These are phyloP conservation scores for Gallinago solitaria DNA, from an alignment of 2,797 vertebrate genomes.

Conservation along the genomic window DNA sequence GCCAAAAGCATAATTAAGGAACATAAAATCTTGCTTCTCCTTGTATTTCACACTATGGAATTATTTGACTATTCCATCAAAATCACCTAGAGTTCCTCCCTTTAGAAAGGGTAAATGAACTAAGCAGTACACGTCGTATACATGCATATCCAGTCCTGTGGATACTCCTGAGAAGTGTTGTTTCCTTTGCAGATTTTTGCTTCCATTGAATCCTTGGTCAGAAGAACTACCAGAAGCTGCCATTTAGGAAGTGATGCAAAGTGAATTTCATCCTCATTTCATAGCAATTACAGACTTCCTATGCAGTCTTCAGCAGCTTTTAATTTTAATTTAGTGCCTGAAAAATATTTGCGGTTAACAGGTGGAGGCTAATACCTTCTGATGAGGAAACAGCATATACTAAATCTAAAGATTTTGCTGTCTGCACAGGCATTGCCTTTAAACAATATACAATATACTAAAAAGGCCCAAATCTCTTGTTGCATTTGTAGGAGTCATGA, in stretches of 20 bases:
- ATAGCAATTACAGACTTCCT: background rate
- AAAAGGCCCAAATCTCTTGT: background rate
- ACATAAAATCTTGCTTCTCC: background rate
- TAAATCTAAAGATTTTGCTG: background rate
- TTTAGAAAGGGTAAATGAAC: background rate
- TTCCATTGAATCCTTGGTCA: background rate
- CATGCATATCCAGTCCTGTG: fast-evolving
- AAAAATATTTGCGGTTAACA: background rate
- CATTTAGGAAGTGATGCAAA: background rate
- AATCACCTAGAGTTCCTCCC: background rate
- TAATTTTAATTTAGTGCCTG: background rate
- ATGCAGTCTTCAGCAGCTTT: background rate
- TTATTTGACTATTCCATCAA: background rate
- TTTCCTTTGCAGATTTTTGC: background rate
- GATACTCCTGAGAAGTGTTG: background rate
- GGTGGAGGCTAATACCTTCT: background rate
- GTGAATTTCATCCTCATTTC: background rate
- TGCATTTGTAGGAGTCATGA: background rate
- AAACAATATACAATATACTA: background rate
- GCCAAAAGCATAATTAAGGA: background rate
- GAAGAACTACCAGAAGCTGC: background rate
- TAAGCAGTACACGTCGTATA: background rate
- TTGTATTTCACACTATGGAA: background rate
- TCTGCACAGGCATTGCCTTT: background rate
- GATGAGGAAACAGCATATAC: background rate